Percentiles rank a stretch among this genome's conserved stretches.
These are phyloP conservation scores for Nematostella vectensis DNA, from an alignment of 92 coral and sea anemone species.

Conservation along the genomic window DNA sequence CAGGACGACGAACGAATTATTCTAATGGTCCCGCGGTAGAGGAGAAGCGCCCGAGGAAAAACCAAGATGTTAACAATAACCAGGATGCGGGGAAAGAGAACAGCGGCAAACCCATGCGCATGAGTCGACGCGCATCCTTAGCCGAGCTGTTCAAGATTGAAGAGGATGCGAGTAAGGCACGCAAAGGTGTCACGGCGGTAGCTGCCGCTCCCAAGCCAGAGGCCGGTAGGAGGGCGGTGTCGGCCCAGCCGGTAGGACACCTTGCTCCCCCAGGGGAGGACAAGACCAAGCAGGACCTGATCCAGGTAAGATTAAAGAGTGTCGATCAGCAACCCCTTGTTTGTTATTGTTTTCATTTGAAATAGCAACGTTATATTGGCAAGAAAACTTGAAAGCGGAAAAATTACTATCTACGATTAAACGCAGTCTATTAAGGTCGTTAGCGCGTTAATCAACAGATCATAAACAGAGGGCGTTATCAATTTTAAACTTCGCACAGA, in stretches of 20 bases:
- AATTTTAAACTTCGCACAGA: no score
- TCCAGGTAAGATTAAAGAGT: no score
- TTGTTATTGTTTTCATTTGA: no score
- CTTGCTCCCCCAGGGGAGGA: constrained; percentile 32
- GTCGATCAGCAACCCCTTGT: no score
- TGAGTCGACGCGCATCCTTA: constrained; percentile 75
- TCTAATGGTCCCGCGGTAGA: constrained; percentile 25
- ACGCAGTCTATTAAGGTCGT: no score
- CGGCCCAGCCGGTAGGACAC: constrained; percentile 11
- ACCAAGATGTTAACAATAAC: constrained; percentile 45
- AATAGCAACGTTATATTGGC: no score
- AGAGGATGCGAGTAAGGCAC: constrained; percentile 18
- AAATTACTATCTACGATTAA: no score
- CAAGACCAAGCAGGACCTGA: constrained; percentile 51
- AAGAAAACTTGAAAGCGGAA: no score
- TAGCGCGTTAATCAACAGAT: no score
- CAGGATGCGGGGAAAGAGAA: constrained; percentile 31
- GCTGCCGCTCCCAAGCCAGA: constrained; percentile 44
- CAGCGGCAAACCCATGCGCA: constrained; percentile 41
- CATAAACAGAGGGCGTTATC: no score
- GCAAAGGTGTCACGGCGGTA: constrained; percentile 27
- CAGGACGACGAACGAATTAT: constrained; percentile 12
- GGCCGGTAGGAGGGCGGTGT: constrained; percentile 26
- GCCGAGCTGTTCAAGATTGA: constrained; percentile 84
- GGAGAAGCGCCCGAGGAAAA: constrained; percentile 47